Base-by-base conservation (phyloP, 2,888 invertebrate genomes). In the Caenorhabditis plicata region DNA sequence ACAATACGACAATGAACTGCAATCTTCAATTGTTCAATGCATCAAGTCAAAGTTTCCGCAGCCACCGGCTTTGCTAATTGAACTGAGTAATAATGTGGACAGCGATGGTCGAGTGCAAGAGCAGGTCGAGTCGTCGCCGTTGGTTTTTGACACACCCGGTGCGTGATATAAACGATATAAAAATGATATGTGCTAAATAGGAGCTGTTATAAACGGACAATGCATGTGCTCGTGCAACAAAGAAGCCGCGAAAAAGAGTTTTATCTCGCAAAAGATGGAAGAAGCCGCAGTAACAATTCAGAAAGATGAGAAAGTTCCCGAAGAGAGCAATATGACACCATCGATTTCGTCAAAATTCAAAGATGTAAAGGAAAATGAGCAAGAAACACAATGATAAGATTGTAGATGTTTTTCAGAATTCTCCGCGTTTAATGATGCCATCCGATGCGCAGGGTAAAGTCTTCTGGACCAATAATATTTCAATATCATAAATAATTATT, bases 141-240 rank as follows among this genome's bases (percentile, higher is more conserved):
- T 62, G 40, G 51, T 45, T 33, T 56, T 62, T 19, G 62, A 62
- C 45, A 62, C 62, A 27, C 62, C 62, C 19, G 62, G 60, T 60
- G 42, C n/a, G 15, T 11, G 23, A 22, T 22, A 32, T 5, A 44
- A 15, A n/a, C 15, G 3, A 29, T 8, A 29, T 19, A 43, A 13
- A 17, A 43, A 43, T 29, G 22, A 43, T 32, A 42, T 47, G 20
- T 40, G 17, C 36, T 41, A 11, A 40, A 17, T 41, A 73, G 75
- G 75, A 2, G 66, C 66, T 8, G 41, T 73, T 19, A 50, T 76
- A 11, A 75, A 77, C 55, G 77, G 77, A 3, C 76, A 77, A 61
- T 77, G 77, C 52, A 63, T 75, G 53, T 77, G 77, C 56, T 57
- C 76, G 17, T 77, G 76, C 50, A 48, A 27, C 36, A 7, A 20